These are phyloP conservation scores for Xenopus laevis DNA, from an alignment of 2,113 vertebrate species.

Conservation along the genomic window DNA sequence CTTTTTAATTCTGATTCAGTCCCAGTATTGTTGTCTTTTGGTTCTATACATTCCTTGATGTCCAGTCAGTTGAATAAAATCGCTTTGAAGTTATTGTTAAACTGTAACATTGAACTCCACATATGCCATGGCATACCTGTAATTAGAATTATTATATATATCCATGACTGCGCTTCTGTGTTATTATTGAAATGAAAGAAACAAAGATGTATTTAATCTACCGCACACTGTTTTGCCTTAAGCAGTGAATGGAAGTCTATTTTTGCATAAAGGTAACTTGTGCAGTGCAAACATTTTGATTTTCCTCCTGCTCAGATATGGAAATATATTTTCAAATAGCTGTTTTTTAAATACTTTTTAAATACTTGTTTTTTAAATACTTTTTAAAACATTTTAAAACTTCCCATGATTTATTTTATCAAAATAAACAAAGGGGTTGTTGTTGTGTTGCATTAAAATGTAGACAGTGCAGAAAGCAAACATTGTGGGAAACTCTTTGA, in stretches of 20 bases:
- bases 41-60: conserved; percentile 10
- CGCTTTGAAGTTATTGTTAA: conserved; percentile 41
- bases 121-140: conserved; percentile 50
- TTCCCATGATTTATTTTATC: no score
- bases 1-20: conserved; percentile 24
- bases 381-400: no score
- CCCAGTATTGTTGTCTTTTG: conserved; percentile 19
- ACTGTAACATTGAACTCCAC: conserved; percentile 8
- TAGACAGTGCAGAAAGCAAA: no score
- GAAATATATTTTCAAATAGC: no score
- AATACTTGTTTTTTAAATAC: no score
- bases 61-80: conserved; percentile 2
- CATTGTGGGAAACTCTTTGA: no score
- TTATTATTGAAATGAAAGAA: conserved; percentile 49
- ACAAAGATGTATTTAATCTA: conserved; percentile 56
- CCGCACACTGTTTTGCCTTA: conserved; percentile 14
- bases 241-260: neutral
- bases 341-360: no score
- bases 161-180: conserved; percentile 33
- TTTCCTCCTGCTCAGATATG: no score
- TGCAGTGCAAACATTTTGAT: neutral
- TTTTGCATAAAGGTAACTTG: neutral
- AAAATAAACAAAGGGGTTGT: no score
- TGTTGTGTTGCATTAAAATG: no score
- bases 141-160: conserved; percentile 52